Evolutionary conservation across 2,797 vertebrate species (phyloP).

Genomic region (Helarctos malayanus): DNA sequence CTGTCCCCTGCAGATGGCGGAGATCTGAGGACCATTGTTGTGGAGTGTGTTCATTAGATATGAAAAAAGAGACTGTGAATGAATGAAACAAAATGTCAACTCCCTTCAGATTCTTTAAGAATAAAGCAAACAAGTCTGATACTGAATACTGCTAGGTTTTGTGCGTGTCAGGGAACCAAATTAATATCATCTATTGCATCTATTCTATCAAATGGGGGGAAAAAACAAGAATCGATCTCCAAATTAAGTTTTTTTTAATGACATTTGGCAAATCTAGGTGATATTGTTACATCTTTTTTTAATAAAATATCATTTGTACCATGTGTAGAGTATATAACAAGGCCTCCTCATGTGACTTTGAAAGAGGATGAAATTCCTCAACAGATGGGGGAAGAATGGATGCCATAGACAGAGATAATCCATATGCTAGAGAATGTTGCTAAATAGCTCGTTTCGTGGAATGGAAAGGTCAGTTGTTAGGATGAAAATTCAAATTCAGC

Average conservation of each 20-base stretch:
- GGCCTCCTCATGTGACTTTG: constrained; percentile 77
- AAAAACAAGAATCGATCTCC: background rate
- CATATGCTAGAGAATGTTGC: constrained; percentile 68
- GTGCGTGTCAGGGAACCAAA: background rate
- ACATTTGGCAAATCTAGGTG: constrained; percentile 72
- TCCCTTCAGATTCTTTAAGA: constrained; percentile 79
- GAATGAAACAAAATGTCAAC: constrained; percentile 85
- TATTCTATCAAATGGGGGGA: background rate
- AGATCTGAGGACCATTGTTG: constrained; percentile 87
- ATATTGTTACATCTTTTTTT: constrained; percentile 64
- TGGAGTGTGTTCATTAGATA: constrained; percentile 83
- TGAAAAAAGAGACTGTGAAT: constrained; percentile 83
- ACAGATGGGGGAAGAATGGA: constrained; percentile 80
- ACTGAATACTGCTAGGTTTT: constrained; percentile 53
- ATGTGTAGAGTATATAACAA: constrained; percentile 60
- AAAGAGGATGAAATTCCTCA: constrained; percentile 74
- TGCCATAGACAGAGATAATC: constrained; percentile 65
- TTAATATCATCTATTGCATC: constrained; percentile 50
- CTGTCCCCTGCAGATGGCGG: constrained; percentile 82
- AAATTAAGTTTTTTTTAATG: constrained; percentile 43
- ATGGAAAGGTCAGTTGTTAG: constrained; percentile 81
- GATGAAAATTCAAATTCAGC: constrained; percentile 73
- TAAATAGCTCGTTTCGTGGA: constrained; percentile 74
- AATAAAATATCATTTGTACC: constrained; percentile 73
- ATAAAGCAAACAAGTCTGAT: constrained; percentile 74